Percentiles rank a stretch among this genome's conserved stretches.
These are phyloP conservation scores for Octopus sinensis DNA, from an alignment of 1,140 invertebrate species.

Conservation along the genomic window DNA sequence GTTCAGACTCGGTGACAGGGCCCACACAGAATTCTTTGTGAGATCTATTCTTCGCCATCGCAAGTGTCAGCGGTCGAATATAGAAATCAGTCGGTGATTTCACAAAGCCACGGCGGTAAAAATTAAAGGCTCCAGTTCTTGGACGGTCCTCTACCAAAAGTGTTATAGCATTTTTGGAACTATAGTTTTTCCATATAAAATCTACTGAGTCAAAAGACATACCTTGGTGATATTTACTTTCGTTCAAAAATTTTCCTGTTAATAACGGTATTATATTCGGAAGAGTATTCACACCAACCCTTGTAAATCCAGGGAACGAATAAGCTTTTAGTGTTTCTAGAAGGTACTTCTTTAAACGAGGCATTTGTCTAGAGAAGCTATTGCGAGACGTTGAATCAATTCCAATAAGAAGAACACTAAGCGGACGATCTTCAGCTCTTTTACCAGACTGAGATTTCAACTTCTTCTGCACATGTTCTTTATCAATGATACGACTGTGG, in stretches of 20 bases:
- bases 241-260: constrained; percentile 48
- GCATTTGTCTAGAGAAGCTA: constrained; percentile 80
- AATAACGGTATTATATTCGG: constrained; percentile 56
- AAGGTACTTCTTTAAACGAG: constrained; percentile 66
- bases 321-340: constrained; percentile 41
- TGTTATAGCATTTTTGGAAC: constrained; percentile 56
- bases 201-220: constrained; percentile 55
- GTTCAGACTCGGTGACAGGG: constrained; percentile 45
- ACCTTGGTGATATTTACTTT: constrained; percentile 51
- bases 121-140: constrained; percentile 60
- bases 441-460: constrained; percentile 19
- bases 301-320: constrained; percentile 53
- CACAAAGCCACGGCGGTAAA: constrained; percentile 56
- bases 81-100: constrained; percentile 59
- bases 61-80: constrained; percentile 53
- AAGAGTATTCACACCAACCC: constrained; percentile 42
- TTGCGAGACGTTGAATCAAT: constrained; percentile 79
- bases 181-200: constrained; percentile 62
- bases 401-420: constrained; percentile 72
- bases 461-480: constrained; percentile 33
- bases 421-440: constrained; percentile 29
- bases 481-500: constrained; percentile 55
- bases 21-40: constrained; percentile 46
- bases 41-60: constrained; percentile 45
- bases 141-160: constrained; percentile 60